Base-by-base conservation (phyloP, 1,140 invertebrate genomes). In the Ceratoteleas bidentatus region DNA sequence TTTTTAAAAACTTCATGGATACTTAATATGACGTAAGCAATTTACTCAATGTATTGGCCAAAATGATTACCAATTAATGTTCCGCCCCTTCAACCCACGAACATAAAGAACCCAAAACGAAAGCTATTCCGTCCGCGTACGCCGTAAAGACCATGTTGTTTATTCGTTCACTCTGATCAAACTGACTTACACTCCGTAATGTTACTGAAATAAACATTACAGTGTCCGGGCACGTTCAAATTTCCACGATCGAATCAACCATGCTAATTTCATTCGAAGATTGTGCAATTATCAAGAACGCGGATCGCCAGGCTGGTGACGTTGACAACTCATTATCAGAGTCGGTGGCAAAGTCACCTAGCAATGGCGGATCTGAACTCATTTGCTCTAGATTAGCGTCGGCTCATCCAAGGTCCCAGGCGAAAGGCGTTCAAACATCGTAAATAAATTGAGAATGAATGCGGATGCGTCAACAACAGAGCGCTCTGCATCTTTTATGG, bases 371-470 rank as follows among this genome's bases (percentile, higher is more conserved):
- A 68, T 34, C 52, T 60, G 54, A 73, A 54, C 54, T 62, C 40
- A 72, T 76, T 66, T 68, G 72, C 79, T 81, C 79, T 56, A 73
- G 66, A 68, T 81, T 45, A 61, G 76, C 58, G 36, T 65, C 52
- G 47, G 43, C 43, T 50, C 15, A 75, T 70, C 56, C 79, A 73
- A 76, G 72, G 79, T 81, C 73, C 15, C 54, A 15, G 13, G 72
- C 52, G 73, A 76, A 81, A 81, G 73, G 78, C 24, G 36, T 32
- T 56, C 33, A 14, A 65, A 36, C 58, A 75, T 81, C 70, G 70
- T 75, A 81, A 81, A 81, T 81, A 81, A 75, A 80, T 80, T 50
- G 49, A 24, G 5, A 34, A 52, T 33, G 53, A 73, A 72, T 80
- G 68, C 76, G 62, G 76, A 80, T 80, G 69, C 68, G 60, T 60